A percentile compares a stretch with the other conserved stretches of the same genome.
These are phyloP conservation scores for Acrossocheilus wenchowensis DNA, from an alignment of 2,797 vertebrate genomes.

Conservation along the genomic window DNA sequence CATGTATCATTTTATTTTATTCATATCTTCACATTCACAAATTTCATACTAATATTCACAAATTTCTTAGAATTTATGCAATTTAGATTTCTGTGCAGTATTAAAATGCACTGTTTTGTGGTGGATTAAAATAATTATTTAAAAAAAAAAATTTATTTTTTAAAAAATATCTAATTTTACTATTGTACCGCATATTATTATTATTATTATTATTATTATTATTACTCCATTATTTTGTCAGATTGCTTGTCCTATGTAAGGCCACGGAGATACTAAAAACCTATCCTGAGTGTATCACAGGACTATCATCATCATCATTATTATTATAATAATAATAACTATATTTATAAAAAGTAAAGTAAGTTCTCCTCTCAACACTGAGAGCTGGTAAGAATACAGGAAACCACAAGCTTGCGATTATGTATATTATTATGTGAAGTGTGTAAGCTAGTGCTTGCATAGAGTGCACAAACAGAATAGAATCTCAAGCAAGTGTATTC, in stretches of 20 bases:
- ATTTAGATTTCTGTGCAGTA: neutral
- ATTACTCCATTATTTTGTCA: neutral
- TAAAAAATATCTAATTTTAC: neutral
- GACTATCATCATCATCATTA: neutral
- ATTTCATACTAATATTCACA: neutral
- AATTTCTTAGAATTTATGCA: neutral
- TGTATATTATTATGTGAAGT: neutral
- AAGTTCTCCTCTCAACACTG: neutral
- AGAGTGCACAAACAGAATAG: neutral
- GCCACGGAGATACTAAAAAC: neutral
- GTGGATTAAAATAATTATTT: neutral
- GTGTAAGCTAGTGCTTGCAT: neutral
- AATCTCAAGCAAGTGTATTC: neutral
- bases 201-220: neutral
- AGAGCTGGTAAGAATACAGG: neutral
- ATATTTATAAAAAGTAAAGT: neutral
- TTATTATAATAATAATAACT: neutral
- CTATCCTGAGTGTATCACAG: neutral
- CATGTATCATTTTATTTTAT: neutral
- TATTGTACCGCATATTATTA: too few species aligned
- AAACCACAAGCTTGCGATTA: too few species aligned
- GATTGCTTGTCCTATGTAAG: neutral
- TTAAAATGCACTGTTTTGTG: neutral
- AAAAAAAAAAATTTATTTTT: too few species aligned
- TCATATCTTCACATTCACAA: neutral